phyloP scores from a whole-genome alignment of 2,113 vertebrate species.

The Melozone crissalis region DNA sequence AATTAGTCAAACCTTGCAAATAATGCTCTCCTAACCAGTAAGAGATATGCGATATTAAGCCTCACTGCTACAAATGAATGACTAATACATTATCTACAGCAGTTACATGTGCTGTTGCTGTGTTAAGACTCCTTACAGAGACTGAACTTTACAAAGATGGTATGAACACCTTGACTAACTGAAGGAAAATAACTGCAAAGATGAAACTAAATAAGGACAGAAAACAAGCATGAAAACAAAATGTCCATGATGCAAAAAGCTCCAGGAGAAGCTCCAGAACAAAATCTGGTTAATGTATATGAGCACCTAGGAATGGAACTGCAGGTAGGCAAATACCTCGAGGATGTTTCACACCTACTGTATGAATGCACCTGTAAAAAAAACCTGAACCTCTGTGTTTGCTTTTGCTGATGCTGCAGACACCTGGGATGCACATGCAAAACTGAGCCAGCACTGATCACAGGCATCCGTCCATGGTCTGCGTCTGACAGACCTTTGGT shows the following conservation, averaged over 20 bases:
- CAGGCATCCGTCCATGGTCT: accelerated
- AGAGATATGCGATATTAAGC: accelerated
- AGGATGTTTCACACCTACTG: background rate
- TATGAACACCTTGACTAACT: background rate
- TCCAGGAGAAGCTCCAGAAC: background rate
- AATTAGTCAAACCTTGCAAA: background rate
- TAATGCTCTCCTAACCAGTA: background rate
- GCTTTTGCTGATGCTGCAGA: background rate
- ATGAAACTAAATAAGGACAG: background rate
- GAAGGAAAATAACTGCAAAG: background rate
- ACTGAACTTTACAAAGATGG: background rate
- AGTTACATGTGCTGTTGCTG: background rate
- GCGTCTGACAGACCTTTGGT: background rate
- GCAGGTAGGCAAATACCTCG: background rate
- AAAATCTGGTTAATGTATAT: background rate
- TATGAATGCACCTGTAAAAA: accelerated
- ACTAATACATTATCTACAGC: background rate
- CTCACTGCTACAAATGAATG: background rate
- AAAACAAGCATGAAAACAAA: background rate
- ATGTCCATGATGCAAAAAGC: background rate
- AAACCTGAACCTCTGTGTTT: accelerated
- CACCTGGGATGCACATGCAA: background rate
- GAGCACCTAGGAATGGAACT: background rate
- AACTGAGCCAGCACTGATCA: background rate
- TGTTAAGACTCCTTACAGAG: background rate